A percentile compares a stretch with the other conserved stretches of the same genome.
phyloP scores from a whole-genome alignment of 2,888 invertebrate species.

The Cephus nigrinus region DNA sequence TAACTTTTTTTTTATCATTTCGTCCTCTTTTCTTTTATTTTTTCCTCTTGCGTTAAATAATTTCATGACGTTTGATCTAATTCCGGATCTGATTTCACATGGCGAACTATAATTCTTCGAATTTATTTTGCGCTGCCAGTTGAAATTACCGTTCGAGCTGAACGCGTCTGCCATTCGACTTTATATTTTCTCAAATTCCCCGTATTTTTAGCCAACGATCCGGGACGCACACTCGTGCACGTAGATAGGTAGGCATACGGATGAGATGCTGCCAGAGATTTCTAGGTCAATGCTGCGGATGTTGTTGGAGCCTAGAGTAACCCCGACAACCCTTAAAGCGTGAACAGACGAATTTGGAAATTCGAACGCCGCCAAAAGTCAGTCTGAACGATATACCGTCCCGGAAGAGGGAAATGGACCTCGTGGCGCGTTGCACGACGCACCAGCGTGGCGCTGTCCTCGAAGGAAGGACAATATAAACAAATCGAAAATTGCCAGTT shows the following conservation, averaged over 20 bases:
- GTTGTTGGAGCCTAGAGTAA: conserved; percentile 10
- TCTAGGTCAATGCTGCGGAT: conserved; percentile 47
- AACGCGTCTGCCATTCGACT: background rate
- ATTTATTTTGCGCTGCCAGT: background rate
- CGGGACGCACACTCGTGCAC: background rate
- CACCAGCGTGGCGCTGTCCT: background rate
- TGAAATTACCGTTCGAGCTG: background rate
- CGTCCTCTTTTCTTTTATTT: background rate
- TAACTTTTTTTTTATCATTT: background rate
- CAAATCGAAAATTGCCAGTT: background rate
- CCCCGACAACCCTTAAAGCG: background rate
- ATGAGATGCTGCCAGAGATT: conserved; percentile 18
- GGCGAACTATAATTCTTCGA: background rate
- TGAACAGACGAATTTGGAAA: background rate
- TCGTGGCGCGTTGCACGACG: background rate
- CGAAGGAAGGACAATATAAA: background rate
- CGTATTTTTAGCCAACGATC: background rate
- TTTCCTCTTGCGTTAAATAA: background rate
- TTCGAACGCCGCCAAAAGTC: background rate
- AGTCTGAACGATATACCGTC: background rate
- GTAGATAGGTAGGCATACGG: background rate
- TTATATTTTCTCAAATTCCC: background rate
- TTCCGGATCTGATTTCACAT: conserved; percentile 1
- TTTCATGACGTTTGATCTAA: conserved; percentile 1
- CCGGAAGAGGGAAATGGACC: background rate